Evolutionary conservation across 2,888 invertebrate genomes (phyloP), one percentile per base, ranked within the genome.

Genomic region (Hydrotaea cyrtoneurina): DNA sequence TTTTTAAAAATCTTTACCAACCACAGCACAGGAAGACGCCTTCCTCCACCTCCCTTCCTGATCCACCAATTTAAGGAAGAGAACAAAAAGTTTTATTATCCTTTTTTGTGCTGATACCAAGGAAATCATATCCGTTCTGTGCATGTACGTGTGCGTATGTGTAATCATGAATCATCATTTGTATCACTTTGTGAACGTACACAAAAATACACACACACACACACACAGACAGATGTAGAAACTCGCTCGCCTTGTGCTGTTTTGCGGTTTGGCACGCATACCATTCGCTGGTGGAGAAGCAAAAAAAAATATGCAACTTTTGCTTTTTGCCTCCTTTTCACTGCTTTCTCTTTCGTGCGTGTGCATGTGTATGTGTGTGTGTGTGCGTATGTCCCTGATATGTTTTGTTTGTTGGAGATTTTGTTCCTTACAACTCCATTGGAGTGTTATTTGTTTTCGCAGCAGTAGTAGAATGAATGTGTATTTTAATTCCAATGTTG

Each of bases 121-220:
- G 23, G 59, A 23, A 59, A 11, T 26, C 50, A 50, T n/a, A 50
- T 50, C 4, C 50, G 13, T 50, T 50, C 50, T 39, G 13, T 13
- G 13, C 13, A 10, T 59, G 59, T 59, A 3, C 23, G 8, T 59
- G 26, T 23, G 59, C 15, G 26, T 59, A 2, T 26, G 59, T 26
- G 26, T 15, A 23, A 26, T 59, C 59, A 59, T 59, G 59, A 59
- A 59, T 59, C 59, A 59, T 59, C 59, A 59, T 59, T 59, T 59
- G 59, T 26, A 59, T 26, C 59, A 59, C 59, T 26, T 59, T 59
- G 23, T 26, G 59, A 26, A 59, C 23, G 1, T 15, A 19, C 23
- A 55, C 53, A 53, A 17, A n/a, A n/a, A n/a, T n/a, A 53, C 7
- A 19, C 17, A 53, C 8, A 53, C 15, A 2, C 2, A 53, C 19